These are phyloP conservation scores for Drosophila micromelanica DNA, from an alignment of 1,140 invertebrate genomes.

Conservation along the genomic window DNA sequence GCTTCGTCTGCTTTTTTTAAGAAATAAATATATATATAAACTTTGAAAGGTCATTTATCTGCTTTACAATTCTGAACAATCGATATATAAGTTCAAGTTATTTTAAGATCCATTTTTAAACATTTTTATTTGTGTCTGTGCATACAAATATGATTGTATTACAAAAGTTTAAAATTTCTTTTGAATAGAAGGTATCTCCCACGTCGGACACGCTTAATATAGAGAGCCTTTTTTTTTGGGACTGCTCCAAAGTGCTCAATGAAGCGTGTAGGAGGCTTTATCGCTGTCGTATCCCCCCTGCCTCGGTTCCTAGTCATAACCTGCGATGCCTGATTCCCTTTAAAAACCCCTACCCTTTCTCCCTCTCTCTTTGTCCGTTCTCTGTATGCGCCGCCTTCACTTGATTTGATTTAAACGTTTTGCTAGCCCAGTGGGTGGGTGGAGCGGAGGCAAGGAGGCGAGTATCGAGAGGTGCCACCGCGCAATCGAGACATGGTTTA, in stretches of 20 bases:
- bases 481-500: constrained; percentile 72
- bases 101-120: too few species aligned
- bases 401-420: constrained; percentile 80
- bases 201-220: background rate
- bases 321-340: constrained; percentile 26
- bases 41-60: too few species aligned
- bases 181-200: background rate
- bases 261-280: constrained; percentile 61
- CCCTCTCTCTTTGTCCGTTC: background rate
- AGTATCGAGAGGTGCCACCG: constrained; percentile 16
- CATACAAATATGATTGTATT: too few species aligned
- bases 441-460: background rate
- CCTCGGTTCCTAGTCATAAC: constrained; percentile 48
- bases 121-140: too few species aligned
- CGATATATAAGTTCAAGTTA: too few species aligned
- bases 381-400: constrained; percentile 22
- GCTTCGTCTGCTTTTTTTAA: too few species aligned
- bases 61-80: too few species aligned
- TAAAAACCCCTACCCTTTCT: background rate
- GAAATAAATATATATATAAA: too few species aligned
- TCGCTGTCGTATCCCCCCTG: constrained; percentile 30
- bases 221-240: constrained; percentile 11
- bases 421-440: constrained; percentile 37
- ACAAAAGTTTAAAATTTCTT: too few species aligned
- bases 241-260: constrained; percentile 60